Evolutionary conservation across 2,113 vertebrate species (phyloP).

Genomic region (Psilopogon haemacephalus): DNA sequence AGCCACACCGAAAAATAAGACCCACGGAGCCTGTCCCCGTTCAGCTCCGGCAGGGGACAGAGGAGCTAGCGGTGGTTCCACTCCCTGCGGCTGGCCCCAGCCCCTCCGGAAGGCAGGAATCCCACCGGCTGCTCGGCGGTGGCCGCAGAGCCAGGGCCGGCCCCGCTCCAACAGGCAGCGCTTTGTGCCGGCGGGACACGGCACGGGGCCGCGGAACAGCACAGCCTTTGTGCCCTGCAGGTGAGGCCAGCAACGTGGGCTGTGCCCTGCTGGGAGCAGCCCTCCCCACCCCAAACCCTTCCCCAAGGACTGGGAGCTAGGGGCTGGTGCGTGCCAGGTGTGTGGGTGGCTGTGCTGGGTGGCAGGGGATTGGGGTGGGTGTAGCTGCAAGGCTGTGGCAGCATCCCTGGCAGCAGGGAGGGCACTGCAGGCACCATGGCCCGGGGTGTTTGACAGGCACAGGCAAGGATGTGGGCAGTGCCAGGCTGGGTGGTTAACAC

Average conservation of each 20-base stretch:
- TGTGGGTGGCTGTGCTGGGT: neutral
- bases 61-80: rapidly evolving
- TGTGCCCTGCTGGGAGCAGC: neutral
- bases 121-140: neutral
- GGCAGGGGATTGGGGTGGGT: rapidly evolving
- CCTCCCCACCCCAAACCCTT: neutral
- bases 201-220: neutral
- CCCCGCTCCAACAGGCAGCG: neutral
- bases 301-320: neutral
- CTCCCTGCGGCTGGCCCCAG: neutral
- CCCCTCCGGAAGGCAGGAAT: neutral
- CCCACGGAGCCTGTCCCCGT: rapidly evolving
- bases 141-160: neutral
- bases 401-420: neutral
- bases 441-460: rapidly evolving
- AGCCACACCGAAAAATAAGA: neutral
- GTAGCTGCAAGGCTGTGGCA: rapidly evolving
- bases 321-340: neutral
- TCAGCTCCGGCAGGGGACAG: neutral
- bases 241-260: neutral
- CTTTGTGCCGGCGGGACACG: neutral
- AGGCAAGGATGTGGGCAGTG: neutral
- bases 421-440: rapidly evolving
- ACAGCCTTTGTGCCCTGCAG: neutral
- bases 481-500: rapidly evolving